Evolutionary conservation across 2,113 vertebrate genomes (phyloP).

Genomic region (Mellivora capensis): DNA sequence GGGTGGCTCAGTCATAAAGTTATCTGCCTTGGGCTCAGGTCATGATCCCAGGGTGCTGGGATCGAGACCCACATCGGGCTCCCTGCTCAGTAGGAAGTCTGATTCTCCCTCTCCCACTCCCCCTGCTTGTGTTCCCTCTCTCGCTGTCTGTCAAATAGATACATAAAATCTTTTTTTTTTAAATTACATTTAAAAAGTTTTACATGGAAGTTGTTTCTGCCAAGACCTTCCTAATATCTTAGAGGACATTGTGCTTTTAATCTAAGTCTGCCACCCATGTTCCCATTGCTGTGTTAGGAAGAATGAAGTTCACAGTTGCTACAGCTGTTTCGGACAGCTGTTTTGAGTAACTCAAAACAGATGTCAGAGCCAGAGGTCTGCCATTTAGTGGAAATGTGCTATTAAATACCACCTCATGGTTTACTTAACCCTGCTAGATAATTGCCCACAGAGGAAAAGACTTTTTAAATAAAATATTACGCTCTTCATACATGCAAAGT

Average conservation of each 20-base stretch:
- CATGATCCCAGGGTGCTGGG: too few relatives aligned
- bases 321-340: conserved; percentile 83
- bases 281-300: conserved; percentile 61
- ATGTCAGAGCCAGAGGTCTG: conserved; percentile 84
- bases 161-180: conserved; percentile 6
- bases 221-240: conserved; percentile 73
- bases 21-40: too few relatives aligned
- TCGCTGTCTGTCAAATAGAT: too few relatives aligned
- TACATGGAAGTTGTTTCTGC: conserved; percentile 59
- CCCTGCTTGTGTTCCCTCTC: too few relatives aligned
- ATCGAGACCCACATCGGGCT: too few relatives aligned
- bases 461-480: conserved; percentile 60
- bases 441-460: conserved; percentile 75
- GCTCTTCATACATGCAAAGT: background rate
- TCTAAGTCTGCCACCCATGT: conserved; percentile 64
- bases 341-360: conserved; percentile 81
- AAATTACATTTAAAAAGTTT: conserved; percentile 53
- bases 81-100: too few relatives aligned
- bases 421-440: conserved; percentile 81
- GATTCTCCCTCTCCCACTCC: too few relatives aligned
- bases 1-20: too few relatives aligned
- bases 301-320: conserved; percentile 75
- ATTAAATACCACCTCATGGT: conserved; percentile 82
- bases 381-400: conserved; percentile 80
- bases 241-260: conserved; percentile 66